These are phyloP conservation scores for Amiota mariae DNA, from an alignment of 2,888 invertebrate genomes.

Conservation along the genomic window DNA sequence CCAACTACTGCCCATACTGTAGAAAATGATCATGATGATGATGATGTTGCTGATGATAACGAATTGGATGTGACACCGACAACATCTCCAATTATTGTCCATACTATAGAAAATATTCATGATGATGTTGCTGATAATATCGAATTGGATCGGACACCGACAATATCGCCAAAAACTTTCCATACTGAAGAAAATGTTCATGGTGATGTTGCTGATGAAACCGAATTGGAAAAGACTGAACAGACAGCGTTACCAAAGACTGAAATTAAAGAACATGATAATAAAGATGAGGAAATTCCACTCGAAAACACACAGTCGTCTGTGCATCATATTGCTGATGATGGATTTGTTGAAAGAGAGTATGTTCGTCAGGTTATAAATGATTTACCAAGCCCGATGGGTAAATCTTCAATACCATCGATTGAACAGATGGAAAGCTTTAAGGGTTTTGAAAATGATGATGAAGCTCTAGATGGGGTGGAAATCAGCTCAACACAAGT, in stretches of 20 bases:
- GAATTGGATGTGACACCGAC: no score
- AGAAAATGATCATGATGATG: no score
- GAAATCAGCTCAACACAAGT: not conserved
- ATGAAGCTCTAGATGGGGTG: not conserved
- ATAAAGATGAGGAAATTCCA: not conserved
- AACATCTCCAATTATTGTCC: no score
- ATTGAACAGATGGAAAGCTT: constrained; percentile 48
- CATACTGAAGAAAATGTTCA: no score
- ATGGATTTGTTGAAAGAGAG: not conserved
- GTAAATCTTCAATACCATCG: constrained; percentile 28
- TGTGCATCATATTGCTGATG: not conserved
- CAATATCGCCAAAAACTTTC: no score
- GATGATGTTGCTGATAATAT: not conserved
- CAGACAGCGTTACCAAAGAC: constrained; percentile 9
- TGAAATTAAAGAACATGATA: constrained; percentile 1
- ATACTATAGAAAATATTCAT: no score
- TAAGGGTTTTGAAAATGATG: constrained; percentile 56
- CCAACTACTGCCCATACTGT: not conserved
- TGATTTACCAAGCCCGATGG: constrained; percentile 41
- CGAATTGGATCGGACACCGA: no score
- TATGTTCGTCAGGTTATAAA: not conserved
- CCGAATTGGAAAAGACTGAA: constrained; percentile 20
- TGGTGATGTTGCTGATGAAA: not conserved
- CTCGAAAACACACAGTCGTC: not conserved
- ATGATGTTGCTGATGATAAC: not conserved